A percentile compares a stretch with the other conserved stretches of the same genome.
phyloP scores from a whole-genome alignment of 2,888 invertebrate genomes.

The Clostera curtula region DNA sequence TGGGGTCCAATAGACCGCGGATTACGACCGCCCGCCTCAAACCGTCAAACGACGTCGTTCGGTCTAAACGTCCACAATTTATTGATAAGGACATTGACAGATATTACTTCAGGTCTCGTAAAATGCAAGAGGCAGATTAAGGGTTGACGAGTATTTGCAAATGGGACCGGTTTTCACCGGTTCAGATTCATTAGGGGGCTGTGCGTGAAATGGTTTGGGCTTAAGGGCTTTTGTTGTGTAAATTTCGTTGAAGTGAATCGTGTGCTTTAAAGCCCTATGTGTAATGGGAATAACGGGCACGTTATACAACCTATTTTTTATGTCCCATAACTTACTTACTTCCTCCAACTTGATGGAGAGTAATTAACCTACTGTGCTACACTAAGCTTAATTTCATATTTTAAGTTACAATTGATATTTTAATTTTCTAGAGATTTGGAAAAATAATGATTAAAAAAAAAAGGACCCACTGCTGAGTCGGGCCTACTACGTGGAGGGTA shows the following conservation, averaged over 20 bases:
- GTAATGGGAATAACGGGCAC: too few relatives aligned
- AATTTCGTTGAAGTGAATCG: slow-evolving; percentile 33
- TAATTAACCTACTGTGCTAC: too few relatives aligned
- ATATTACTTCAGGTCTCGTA: slow-evolving; percentile 67
- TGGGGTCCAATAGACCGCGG: slow-evolving; percentile 65
- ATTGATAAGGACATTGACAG: slow-evolving; percentile 74
- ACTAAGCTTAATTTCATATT: too few relatives aligned
- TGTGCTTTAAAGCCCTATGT: too few relatives aligned
- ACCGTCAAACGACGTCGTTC: slow-evolving; percentile 70
- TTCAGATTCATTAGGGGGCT: slow-evolving; percentile 49
- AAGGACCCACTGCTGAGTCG: too few relatives aligned
- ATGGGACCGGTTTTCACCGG: slow-evolving; percentile 57
- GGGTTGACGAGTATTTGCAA: slow-evolving; percentile 64
- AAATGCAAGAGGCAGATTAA: slow-evolving; percentile 69
- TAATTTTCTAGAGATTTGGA: too few relatives aligned
- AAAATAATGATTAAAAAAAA: too few relatives aligned
- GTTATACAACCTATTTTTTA: too few relatives aligned
- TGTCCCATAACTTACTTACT: too few relatives aligned
- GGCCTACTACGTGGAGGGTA: too few relatives aligned
- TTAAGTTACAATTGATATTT: too few relatives aligned
- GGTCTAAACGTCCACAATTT: slow-evolving; percentile 66
- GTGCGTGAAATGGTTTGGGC: slow-evolving; percentile 36
- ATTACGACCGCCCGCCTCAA: slow-evolving; percentile 59
- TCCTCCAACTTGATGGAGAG: too few relatives aligned
- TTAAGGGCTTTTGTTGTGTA: slow-evolving; percentile 43